A percentile compares a stretch with the other conserved stretches of the same genome.
Conservation (phyloP, 2,797 vertebrate species). For the Acipenser ruthenus region DNA sequence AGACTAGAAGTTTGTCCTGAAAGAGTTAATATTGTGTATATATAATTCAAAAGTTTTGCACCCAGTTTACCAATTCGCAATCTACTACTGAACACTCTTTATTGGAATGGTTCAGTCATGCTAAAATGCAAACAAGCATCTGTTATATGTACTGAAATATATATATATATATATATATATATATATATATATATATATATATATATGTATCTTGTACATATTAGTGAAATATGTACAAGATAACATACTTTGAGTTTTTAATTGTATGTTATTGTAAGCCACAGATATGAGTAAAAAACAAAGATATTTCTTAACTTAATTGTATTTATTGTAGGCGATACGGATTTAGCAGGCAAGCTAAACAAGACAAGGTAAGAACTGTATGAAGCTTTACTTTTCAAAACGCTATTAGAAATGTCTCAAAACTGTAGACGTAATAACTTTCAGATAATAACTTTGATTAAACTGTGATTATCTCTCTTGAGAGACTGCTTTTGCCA, state of each 20-base stretch:
- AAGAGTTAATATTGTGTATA: too few relatives aligned
- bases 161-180: too few relatives aligned
- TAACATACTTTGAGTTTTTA: not conserved
- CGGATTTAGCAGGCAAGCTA: slow-evolving; percentile 76
- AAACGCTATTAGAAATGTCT: not conserved
- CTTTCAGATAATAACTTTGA: not conserved
- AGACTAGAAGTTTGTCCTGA: too few relatives aligned
- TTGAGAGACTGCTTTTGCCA: too few relatives aligned
- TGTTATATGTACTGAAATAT: not conserved
- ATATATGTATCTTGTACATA: not conserved
- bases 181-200: too few relatives aligned
- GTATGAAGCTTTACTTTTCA: not conserved
- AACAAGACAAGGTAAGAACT: slow-evolving; percentile 71
- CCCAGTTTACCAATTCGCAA: too few relatives aligned
- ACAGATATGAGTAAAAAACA: too few relatives aligned
- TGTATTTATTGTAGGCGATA: slow-evolving; percentile 64
- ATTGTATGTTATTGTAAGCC: not conserved
- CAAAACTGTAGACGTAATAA: too few relatives aligned
- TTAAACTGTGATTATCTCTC: not conserved
- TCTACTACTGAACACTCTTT: too few relatives aligned
- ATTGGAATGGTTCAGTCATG: too few relatives aligned
- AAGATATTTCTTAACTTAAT: not conserved
- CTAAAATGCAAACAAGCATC: too few relatives aligned
- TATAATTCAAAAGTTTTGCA: too few relatives aligned
- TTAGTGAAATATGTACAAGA: not conserved